phyloP scores from a whole-genome alignment of 2,888 invertebrate genomes.

The Busseola fusca region DNA sequence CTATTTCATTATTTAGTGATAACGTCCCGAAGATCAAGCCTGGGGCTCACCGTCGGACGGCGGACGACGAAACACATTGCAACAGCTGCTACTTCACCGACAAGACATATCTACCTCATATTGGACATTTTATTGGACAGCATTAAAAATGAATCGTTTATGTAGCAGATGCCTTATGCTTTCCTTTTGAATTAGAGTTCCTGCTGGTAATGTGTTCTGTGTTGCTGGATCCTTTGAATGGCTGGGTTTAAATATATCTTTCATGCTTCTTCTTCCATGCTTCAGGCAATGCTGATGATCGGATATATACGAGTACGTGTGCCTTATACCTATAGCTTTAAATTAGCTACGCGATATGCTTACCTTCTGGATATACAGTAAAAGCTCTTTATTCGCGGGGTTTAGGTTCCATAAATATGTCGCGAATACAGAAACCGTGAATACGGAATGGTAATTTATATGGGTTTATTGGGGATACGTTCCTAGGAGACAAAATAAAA shows the following conservation, averaged over 20 bases:
- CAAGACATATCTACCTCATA: conserved; percentile 51
- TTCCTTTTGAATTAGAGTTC: conserved; percentile 8
- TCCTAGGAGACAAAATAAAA: no score
- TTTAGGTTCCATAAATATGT: no score
- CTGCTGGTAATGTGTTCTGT: not conserved
- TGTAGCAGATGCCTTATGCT: conserved; percentile 34
- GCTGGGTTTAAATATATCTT: not conserved
- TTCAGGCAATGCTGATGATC: not conserved
- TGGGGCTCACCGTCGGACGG: conserved; percentile 18
- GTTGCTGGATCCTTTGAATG: not conserved
- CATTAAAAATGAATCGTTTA: conserved; percentile 53
- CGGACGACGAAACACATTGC: conserved; percentile 22
- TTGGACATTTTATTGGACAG: conserved; percentile 56
- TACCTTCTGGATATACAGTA: not conserved
- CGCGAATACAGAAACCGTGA: no score
- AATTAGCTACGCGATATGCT: not conserved
- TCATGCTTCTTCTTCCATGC: not conserved
- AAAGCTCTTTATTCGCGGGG: no score
- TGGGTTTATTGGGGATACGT: no score
- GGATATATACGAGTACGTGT: not conserved
- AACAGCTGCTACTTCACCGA: conserved; percentile 55
- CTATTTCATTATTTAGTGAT: conserved; percentile 8
- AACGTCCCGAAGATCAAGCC: conserved; percentile 9
- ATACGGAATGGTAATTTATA: no score
- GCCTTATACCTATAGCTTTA: no score